Evolutionary conservation across 1,140 invertebrate genomes (phyloP), one percentile per base, ranked within the genome.

Genomic region (Cherax destructor): DNA sequence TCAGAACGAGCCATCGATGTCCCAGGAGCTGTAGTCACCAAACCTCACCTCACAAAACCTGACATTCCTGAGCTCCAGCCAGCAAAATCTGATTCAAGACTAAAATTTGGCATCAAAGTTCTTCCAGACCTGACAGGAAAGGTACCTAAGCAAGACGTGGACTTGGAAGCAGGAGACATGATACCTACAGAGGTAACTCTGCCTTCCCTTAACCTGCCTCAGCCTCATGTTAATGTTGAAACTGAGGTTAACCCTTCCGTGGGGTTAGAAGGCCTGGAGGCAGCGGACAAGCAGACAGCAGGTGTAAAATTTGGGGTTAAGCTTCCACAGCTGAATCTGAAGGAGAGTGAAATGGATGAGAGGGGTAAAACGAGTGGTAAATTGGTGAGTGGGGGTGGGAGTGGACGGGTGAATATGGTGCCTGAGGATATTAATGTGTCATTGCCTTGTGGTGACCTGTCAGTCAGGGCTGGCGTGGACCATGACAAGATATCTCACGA

Each of bases 1-100:
- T 92, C 91, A 10, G 91, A 92, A 56, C 79, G 91, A 50, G 91
- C 91, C 49, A 92, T 92, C 11, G 91, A 92, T 30, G 85, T 88
- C 18, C 92, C 92, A 3, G 92, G 89, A 24, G 85, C 83, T 6
- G 86, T 50, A 7, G 47, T 83, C 10, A 24, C 7, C 30, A 56
- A 10, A 10, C 52, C 52, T 10, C 9, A 56, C 13, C 9, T 56
- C 52, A 30, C 18, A 11, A 59, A 83, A n/a, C 50, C 21, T 59
- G 80, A 83, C 7, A 59, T 83, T 4, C n/a, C 77, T 4, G 80
- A 83, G 24, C 5, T 59, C 5, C 80, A 56, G 4, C 9, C 50
- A 9, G 89, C 78, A 18, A 91, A 91, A 69, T n/a, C 89, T 4
- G 89, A 91, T 49, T 65, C 89, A 30, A 65, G 74, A 52, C 10